Conservation (phyloP, 1,140 invertebrate genomes). For the Tetramorium alpestre region DNA sequence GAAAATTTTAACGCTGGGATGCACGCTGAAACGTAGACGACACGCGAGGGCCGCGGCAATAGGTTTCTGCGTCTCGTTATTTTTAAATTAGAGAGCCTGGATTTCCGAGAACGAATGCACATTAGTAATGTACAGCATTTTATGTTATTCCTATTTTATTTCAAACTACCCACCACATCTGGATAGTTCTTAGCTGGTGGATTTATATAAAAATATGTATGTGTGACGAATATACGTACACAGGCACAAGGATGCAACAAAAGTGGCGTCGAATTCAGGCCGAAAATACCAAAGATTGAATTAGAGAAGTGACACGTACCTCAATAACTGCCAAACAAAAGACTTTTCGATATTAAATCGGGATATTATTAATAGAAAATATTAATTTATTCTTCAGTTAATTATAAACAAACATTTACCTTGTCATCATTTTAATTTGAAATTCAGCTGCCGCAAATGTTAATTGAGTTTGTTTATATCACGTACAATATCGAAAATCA, state of each 20-base stretch:
- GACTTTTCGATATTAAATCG: background rate
- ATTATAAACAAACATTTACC: background rate
- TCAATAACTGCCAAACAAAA: background rate
- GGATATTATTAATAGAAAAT: background rate
- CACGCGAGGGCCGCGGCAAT: slow-evolving; percentile 1
- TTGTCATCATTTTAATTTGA: slow-evolving; percentile 5
- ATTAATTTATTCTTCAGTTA: background rate
- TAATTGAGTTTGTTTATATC: background rate
- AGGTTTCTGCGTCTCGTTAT: slow-evolving; percentile 51
- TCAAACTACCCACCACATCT: background rate
- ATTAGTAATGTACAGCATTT: background rate
- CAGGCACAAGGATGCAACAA: background rate
- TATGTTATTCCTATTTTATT: slow-evolving; percentile 1
- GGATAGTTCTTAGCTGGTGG: background rate
- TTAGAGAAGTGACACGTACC: background rate
- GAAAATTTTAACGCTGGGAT: slow-evolving; percentile 34
- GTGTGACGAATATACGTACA: background rate
- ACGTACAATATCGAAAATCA: background rate
- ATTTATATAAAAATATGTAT: background rate
- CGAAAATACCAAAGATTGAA: background rate
- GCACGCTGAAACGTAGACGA: slow-evolving; percentile 6
- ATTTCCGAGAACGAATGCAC: slow-evolving; percentile 14
- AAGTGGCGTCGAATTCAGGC: background rate
- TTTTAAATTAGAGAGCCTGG: slow-evolving; percentile 48
- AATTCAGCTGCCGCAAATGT: background rate